Evolutionary conservation across 2,797 vertebrate species (phyloP).

Genomic region (Diplodus sargus): DNA sequence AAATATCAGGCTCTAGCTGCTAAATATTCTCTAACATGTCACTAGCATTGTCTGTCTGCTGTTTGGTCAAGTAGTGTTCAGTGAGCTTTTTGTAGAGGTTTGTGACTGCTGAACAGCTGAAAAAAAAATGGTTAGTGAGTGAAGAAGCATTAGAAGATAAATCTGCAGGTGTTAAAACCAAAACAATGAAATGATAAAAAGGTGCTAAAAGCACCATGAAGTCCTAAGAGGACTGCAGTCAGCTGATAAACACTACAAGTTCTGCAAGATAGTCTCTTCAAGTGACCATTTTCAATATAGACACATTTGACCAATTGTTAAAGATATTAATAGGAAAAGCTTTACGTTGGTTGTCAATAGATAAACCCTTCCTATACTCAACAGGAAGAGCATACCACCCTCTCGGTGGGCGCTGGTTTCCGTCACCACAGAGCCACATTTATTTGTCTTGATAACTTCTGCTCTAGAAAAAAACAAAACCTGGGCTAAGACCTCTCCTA

Average conservation of each 20-base stretch:
- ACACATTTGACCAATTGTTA: neutral
- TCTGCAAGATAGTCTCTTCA: neutral
- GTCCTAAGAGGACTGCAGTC: neutral
- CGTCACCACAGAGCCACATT: neutral
- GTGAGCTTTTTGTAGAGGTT: neutral
- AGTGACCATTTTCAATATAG: neutral
- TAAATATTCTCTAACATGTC: neutral
- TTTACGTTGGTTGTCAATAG: neutral
- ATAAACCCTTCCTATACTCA: neutral
- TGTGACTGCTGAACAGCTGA: neutral
- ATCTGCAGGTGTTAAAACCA: too few relatives aligned
- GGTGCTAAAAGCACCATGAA: neutral
- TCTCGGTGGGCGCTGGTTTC: neutral
- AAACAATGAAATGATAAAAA: neutral
- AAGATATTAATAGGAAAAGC: neutral
- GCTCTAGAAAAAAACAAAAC: neutral
- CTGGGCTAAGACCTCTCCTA: neutral
- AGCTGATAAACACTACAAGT: neutral
- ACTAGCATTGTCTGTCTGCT: neutral
- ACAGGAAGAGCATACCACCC: neutral
- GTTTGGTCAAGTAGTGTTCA: neutral
- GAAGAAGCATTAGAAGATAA: too few relatives aligned
- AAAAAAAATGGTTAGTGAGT: too few relatives aligned
- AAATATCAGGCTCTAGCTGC: neutral
- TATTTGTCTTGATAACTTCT: neutral